Conservation (phyloP, 2,888 invertebrate genomes). For the Pristionchus mayeri region DNA sequence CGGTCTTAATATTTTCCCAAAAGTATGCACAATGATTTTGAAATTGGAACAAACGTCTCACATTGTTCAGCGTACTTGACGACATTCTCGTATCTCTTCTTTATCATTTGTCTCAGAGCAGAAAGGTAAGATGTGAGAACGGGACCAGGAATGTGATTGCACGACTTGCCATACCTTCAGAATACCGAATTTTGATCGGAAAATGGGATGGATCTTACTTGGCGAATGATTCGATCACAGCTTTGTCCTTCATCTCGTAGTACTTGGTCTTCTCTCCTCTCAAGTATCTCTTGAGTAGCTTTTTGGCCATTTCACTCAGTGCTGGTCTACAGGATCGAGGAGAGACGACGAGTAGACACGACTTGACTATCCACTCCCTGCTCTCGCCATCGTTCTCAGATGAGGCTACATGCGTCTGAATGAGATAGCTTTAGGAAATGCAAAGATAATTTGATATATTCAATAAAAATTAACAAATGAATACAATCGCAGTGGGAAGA, state of each 20-base stretch:
- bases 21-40: too few species aligned
- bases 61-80: not conserved
- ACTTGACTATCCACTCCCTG: not conserved
- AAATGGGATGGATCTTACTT: not conserved
- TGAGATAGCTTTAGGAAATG: too few species aligned
- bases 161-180: too few species aligned
- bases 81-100: not conserved
- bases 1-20: not conserved
- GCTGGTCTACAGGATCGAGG: not conserved
- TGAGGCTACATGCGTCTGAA: not conserved
- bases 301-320: not conserved
- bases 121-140: not conserved
- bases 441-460: not conserved
- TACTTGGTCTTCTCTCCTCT: not conserved
- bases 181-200: not conserved
- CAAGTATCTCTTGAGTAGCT: slow-evolving; percentile 4
- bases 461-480: too few species aligned
- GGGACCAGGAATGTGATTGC: not conserved
- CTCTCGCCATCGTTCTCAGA: not conserved
- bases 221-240: not conserved
- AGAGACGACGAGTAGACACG: not conserved
- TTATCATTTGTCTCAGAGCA: not conserved
- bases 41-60: too few species aligned
- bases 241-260: not conserved
- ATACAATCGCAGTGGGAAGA: too few species aligned